Conservation (phyloP, 1,140 invertebrate species). For the Heliothis subflexa region DNA sequence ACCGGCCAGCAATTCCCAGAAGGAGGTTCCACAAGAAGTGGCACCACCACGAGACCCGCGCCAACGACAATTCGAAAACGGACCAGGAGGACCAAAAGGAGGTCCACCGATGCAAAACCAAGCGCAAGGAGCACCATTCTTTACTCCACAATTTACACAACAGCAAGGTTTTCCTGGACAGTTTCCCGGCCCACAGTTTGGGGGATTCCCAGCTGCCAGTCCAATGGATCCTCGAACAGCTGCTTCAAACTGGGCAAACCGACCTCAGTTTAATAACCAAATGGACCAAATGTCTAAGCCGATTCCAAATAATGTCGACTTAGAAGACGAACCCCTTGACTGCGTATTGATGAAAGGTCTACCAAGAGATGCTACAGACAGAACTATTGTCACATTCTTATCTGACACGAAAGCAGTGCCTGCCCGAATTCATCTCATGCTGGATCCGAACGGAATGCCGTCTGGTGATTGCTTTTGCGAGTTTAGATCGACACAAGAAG, state of each 20-base stretch:
- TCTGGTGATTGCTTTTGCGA: conserved; percentile 95
- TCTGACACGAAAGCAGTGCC: conserved; percentile 91
- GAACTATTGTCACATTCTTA: conserved; percentile 93
- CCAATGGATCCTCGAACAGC: conserved; percentile 68
- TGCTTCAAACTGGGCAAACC: conserved; percentile 64
- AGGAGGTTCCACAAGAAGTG: conserved; percentile 47
- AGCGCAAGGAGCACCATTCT: conserved; percentile 57
- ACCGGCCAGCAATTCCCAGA: conserved; percentile 2
- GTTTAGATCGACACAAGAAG: conserved; percentile 90
- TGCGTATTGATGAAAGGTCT: conserved; percentile 92
- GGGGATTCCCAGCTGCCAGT: conserved; percentile 60
- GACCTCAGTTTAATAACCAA: conserved; percentile 62
- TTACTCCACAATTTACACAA: conserved; percentile 60
- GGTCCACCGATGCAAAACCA: conserved; percentile 44
- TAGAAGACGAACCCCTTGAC: conserved; percentile 81
- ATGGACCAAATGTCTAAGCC: conserved; percentile 52
- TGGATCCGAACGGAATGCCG: conserved; percentile 89
- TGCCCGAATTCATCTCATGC: conserved; percentile 92
- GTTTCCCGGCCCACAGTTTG: conserved; percentile 63
- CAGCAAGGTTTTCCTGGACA: conserved; percentile 61
- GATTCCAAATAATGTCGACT: conserved; percentile 50
- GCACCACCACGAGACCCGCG: conserved; percentile 71
- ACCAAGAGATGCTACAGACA: conserved; percentile 90
- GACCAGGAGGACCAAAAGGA: conserved; percentile 30
- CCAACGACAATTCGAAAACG: conserved; percentile 66